Percentiles rank a stretch among this genome's conserved stretches.
Conservation (phyloP, 2,797 vertebrate genomes). For the Typhlichthys subterraneus region DNA sequence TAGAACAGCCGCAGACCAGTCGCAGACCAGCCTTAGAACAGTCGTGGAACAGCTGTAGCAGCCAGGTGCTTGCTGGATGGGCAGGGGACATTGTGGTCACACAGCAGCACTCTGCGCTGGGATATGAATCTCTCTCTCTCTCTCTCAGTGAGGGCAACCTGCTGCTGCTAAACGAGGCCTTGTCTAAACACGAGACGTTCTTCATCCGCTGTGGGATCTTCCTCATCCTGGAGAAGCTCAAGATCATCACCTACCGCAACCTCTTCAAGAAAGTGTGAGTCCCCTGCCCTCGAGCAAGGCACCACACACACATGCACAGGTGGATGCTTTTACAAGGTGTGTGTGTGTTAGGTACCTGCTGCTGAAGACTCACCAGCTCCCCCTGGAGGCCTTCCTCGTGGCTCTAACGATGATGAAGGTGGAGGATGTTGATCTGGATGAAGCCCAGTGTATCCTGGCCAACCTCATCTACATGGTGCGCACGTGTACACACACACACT, state of each 20-base stretch:
- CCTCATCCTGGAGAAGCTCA: slow-evolving; percentile 96
- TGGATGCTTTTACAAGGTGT: neutral
- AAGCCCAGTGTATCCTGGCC: slow-evolving; percentile 95
- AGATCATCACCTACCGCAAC: slow-evolving; percentile 96
- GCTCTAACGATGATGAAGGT: slow-evolving; percentile 92
- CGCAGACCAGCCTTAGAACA: too few relatives aligned
- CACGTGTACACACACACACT: neutral
- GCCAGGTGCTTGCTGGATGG: too few relatives aligned
- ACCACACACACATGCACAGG: too few relatives aligned
- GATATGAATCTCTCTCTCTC: slow-evolving; percentile 17
- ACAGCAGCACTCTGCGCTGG: too few relatives aligned
- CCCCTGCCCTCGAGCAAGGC: neutral
- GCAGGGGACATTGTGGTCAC: too few relatives aligned
- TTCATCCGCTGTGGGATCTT: slow-evolving; percentile 98
- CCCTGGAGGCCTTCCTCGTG: slow-evolving; percentile 92
- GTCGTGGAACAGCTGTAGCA: too few relatives aligned
- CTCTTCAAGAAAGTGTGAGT: slow-evolving; percentile 99
- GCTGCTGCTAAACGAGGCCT: slow-evolving; percentile 88
- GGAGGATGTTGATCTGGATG: slow-evolving; percentile 92
- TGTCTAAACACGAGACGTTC: slow-evolving; percentile 92
- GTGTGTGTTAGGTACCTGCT: slow-evolving; percentile 82
- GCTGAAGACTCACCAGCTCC: slow-evolving; percentile 91
- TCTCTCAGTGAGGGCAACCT: slow-evolving; percentile 90
- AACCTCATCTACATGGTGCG: slow-evolving; percentile 96
- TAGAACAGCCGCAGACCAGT: too few relatives aligned